A percentile compares a stretch with the other conserved stretches of the same genome.
These are phyloP conservation scores for Cerceris rybyensis DNA, from an alignment of 2,888 invertebrate species.

Conservation along the genomic window DNA sequence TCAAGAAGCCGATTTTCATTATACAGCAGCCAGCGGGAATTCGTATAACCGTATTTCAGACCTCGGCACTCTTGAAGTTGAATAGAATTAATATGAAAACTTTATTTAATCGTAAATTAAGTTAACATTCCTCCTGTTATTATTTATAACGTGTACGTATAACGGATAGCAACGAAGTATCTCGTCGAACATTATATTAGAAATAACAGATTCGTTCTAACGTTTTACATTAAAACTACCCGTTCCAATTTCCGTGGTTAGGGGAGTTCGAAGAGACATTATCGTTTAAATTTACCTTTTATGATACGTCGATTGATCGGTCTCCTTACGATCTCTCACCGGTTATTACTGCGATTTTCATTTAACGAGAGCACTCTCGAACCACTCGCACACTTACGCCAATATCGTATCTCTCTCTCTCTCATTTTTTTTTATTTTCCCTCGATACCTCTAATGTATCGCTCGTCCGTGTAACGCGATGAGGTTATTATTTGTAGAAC, in stretches of 20 bases:
- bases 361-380: conserved; percentile 11
- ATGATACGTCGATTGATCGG: conserved; percentile 19
- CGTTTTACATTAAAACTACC: conserved; percentile 23
- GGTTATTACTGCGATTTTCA: conserved; percentile 15
- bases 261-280: conserved; percentile 34
- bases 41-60: neutral
- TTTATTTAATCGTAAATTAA: conserved; percentile 58
- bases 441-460: conserved; percentile 1
- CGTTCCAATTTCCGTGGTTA: neutral
- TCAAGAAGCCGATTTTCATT: neutral
- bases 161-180: conserved; percentile 49
- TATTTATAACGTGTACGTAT: conserved; percentile 27
- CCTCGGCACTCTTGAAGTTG: neutral
- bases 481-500: conserved; percentile 46
- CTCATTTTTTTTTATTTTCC: neutral
- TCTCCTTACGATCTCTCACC: neutral
- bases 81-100: conserved; percentile 52
- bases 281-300: conserved; percentile 27
- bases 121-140: conserved; percentile 49
- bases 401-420: neutral
- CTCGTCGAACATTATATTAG: conserved; percentile 51
- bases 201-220: conserved; percentile 41
- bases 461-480: conserved; percentile 9
- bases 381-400: neutral
- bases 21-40: neutral